Evolutionary conservation across 2,888 invertebrate genomes (phyloP).

Genomic region (Philhelius pedissequus): DNA sequence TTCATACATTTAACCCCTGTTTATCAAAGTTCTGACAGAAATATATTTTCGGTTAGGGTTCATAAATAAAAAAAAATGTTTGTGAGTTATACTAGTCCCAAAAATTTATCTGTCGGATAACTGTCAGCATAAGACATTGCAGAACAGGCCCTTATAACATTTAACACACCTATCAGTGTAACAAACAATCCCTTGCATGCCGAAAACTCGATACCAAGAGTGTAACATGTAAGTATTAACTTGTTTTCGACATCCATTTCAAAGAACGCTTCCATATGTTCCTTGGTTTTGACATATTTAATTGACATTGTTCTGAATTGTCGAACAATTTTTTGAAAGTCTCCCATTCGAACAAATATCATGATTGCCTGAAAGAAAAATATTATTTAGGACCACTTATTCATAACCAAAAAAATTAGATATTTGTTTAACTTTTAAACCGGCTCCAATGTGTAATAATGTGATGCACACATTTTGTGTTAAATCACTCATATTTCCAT

Average conservation of each 20-base stretch:
- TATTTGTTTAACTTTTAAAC: background rate
- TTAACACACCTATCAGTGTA: background rate
- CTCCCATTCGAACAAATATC: conserved; percentile 5
- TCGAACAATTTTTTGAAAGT: background rate
- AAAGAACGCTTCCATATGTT: background rate
- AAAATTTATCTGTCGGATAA: too few relatives aligned
- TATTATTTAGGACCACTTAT: background rate
- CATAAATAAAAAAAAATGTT: too few relatives aligned
- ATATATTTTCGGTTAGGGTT: too few relatives aligned
- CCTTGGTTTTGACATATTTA: background rate
- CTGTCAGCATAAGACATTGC: too few relatives aligned
- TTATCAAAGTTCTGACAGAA: too few relatives aligned
- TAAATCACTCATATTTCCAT: conserved; percentile 65
- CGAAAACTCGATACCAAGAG: background rate
- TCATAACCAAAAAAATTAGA: background rate
- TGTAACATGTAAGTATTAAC: background rate
- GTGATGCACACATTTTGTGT: conserved; percentile 70
- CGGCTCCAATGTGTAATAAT: conserved; percentile 1
- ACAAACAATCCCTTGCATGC: background rate
- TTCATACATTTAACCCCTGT: too few relatives aligned
- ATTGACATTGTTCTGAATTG: background rate
- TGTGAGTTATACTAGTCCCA: too few relatives aligned
- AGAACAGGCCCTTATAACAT: too few relatives aligned
- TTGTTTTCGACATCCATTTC: background rate
- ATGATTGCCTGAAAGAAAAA: background rate